Conservation (phyloP, 2,888 invertebrate species). For the Yponomeuta cagnagella region DNA sequence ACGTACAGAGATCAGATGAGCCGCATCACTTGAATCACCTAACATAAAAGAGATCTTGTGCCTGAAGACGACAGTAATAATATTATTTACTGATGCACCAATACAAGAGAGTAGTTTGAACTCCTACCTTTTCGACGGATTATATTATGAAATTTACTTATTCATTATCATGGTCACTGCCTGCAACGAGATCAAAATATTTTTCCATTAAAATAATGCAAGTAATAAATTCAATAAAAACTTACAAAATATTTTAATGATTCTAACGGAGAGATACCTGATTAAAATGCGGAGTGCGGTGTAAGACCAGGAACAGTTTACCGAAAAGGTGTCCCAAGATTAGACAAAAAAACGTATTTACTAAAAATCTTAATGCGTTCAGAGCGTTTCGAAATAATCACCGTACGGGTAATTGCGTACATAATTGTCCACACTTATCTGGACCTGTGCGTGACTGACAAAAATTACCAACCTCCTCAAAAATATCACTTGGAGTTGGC, state of each 20-base stretch:
- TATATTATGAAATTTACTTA: too few species aligned
- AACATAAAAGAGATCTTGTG: too few species aligned
- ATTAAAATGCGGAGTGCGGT: background rate
- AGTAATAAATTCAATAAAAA: too few species aligned
- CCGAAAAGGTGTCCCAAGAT: background rate
- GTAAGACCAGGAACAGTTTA: background rate
- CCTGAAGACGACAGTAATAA: too few species aligned
- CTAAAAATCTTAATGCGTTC: background rate
- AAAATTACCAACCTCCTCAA: background rate
- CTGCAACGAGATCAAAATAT: too few species aligned
- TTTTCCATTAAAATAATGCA: too few species aligned
- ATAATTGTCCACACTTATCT: background rate
- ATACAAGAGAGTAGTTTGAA: too few species aligned
- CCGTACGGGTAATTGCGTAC: background rate
- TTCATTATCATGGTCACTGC: too few species aligned
- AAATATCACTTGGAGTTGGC: background rate
- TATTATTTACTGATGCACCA: too few species aligned
- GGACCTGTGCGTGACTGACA: background rate
- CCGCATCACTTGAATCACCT: background rate
- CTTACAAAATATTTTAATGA: too few species aligned
- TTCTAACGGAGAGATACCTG: background rate
- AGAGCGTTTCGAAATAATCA: conserved; percentile 4
- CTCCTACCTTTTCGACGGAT: too few species aligned
- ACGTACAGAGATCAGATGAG: background rate
- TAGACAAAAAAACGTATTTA: background rate